Evolutionary conservation across 2,888 invertebrate species (phyloP), one percentile per base, ranked within the genome.

Genomic region (Apamea anceps): DNA sequence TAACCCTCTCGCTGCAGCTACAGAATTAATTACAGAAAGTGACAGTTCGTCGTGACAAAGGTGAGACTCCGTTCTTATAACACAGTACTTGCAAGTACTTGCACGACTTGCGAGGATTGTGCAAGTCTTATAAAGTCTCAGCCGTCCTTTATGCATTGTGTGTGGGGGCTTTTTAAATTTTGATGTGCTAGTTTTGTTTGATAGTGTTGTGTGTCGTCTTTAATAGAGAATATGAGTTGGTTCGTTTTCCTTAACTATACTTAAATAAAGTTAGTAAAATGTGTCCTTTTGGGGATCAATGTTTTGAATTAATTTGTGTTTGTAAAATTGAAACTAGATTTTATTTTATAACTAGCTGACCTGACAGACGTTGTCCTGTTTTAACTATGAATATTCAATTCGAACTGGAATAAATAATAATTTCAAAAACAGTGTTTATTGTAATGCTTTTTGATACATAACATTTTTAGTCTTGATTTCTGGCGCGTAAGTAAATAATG

Each of bases 1-100:
- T 65, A 72, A 72, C 45, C 76, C 75, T 51, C 60, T 48, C 65
- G 0, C 65, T 76, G 60, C 84, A 74, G n/a, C 51, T 60, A 60
- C 71, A 63, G 75, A 78, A 85, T 85, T 85, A 85, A 85, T 80
- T 85, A 79, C 75, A 62, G 76, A 78, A 77, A 71, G 84, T 77
- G 81, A 81, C 84, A 85, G 67, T 62, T 60, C 80, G 21, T 54
- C 51, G 74, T 72, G 72, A 79, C 85, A 85, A 85, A 85, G 85
- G 67, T 68, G 79, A 66, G 74, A 42, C 84, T 13, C 10, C 25
- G 25, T 81, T 37, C 77, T 85, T 71, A 75, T 75, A 62, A 75
- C 79, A 66, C 45, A 32, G 63, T 74, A 66, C 80, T 77, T 72
- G 66, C 70, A 32, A 45, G 48, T 57, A 66, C 57, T 68, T 72